Evolutionary conservation across 1,140 invertebrate species (phyloP).

Genomic region (Maniola jurtina): DNA sequence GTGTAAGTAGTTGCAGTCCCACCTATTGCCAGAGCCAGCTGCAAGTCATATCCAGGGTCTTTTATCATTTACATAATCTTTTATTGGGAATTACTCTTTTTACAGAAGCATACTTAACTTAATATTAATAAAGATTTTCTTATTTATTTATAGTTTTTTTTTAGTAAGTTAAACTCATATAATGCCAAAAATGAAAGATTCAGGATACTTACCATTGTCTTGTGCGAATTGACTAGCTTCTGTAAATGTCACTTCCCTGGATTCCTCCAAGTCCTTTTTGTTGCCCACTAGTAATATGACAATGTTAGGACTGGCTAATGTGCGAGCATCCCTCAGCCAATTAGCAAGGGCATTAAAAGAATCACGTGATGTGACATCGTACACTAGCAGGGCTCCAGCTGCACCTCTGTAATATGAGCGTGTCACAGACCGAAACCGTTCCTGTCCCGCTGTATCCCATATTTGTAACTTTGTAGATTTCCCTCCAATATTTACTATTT

Average conservation of each 20-base stretch:
- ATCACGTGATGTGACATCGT: slow-evolving; percentile 89
- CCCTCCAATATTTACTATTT: slow-evolving; percentile 90
- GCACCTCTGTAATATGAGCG: slow-evolving; percentile 90
- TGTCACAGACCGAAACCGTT: slow-evolving; percentile 85
- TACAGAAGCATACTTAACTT: too few relatives aligned
- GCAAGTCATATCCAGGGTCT: too few relatives aligned
- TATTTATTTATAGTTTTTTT: too few relatives aligned
- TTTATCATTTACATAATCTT: too few relatives aligned
- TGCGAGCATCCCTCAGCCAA: slow-evolving; percentile 92
- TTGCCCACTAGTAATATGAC: slow-evolving; percentile 90
- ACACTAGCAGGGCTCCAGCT: slow-evolving; percentile 88
- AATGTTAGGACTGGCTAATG: slow-evolving; percentile 92
- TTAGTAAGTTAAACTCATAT: background rate
- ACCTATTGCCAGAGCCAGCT: too few relatives aligned
- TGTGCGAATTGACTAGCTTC: slow-evolving; percentile 91
- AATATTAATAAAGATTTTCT: too few relatives aligned
- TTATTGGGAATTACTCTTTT: too few relatives aligned
- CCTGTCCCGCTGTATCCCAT: slow-evolving; percentile 85
- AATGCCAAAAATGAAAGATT: background rate
- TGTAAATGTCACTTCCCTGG: slow-evolving; percentile 88
- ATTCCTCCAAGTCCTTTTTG: slow-evolving; percentile 89
- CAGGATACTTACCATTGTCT: slow-evolving; percentile 83
- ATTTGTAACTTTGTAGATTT: slow-evolving; percentile 92
- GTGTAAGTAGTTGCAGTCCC: too few relatives aligned
- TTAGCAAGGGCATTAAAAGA: slow-evolving; percentile 90